Evolutionary conservation across 1,140 invertebrate species (phyloP).

Genomic region (Arctopsyche grandis): DNA sequence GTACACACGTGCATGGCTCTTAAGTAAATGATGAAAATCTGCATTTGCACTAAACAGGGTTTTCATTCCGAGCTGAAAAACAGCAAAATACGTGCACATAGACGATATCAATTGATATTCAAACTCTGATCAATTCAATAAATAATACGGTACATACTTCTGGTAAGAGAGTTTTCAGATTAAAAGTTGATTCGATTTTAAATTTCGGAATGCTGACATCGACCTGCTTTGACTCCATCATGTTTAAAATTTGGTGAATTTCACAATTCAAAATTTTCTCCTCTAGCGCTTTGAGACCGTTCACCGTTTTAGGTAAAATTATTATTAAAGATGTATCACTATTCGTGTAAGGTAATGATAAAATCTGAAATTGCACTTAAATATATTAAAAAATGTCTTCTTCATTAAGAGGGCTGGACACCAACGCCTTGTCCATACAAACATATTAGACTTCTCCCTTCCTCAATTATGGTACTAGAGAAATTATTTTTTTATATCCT

Average conservation of each 20-base stretch:
- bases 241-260: not conserved
- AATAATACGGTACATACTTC: constrained; percentile 35
- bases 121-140: too few relatives aligned
- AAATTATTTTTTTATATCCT: too few relatives aligned
- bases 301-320: not conserved
- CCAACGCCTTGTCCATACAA: too few relatives aligned
- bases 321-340: not conserved
- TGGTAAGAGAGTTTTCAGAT: constrained; percentile 43
- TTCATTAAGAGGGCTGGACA: too few relatives aligned
- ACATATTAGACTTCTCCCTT: too few relatives aligned
- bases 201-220: constrained; percentile 60
- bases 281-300: not conserved
- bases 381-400: not conserved
- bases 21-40: not conserved
- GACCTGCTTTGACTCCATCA: not conserved
- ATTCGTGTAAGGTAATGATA: not conserved
- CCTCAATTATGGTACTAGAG: too few relatives aligned
- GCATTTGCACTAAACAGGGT: not conserved
- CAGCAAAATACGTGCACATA: too few relatives aligned
- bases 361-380: not conserved
- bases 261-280: not conserved
- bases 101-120: too few relatives aligned
- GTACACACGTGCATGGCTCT: not conserved
- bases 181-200: constrained; percentile 63
- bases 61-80: not conserved